Conservation (phyloP, 2,797 vertebrate species). For the Acestrorhynchus altus region DNA sequence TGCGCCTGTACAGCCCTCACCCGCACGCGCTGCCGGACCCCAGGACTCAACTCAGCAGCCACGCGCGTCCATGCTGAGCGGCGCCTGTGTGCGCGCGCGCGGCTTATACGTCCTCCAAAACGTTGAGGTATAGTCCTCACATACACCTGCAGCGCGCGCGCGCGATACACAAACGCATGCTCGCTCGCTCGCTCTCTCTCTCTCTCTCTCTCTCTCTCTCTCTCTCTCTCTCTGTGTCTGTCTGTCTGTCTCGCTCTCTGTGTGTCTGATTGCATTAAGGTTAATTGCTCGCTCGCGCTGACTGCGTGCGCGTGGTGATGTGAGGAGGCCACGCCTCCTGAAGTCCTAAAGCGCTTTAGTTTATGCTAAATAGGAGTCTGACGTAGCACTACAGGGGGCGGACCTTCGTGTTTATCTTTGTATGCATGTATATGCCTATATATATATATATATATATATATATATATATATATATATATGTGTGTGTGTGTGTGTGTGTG, state of each 20-base stretch:
- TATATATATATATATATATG: not conserved
- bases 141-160: not conserved
- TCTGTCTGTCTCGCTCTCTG: not conserved
- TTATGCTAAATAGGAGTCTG: too few species aligned
- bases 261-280: conserved; percentile 69
- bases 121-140: not conserved
- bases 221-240: not conserved
- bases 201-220: not conserved
- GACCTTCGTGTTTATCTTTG: not conserved
- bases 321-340: conserved; percentile 56
- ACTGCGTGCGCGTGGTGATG: conserved; percentile 52
- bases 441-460: conserved; percentile 3
- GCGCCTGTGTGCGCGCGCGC: not conserved
- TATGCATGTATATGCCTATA: not conserved
- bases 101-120: conserved; percentile 1
- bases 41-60: not conserved
- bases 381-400: too few species aligned
- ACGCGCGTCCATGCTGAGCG: not conserved
- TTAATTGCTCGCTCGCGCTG: conserved; percentile 67
- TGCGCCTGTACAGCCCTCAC: not conserved
- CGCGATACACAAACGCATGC: not conserved
- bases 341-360: too few species aligned
- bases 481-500: conserved; percentile 13
- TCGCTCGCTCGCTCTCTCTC: not conserved
- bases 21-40: not conserved